Base-by-base conservation (phyloP, 2,888 invertebrate species). In the Drosophila maculinotata region DNA sequence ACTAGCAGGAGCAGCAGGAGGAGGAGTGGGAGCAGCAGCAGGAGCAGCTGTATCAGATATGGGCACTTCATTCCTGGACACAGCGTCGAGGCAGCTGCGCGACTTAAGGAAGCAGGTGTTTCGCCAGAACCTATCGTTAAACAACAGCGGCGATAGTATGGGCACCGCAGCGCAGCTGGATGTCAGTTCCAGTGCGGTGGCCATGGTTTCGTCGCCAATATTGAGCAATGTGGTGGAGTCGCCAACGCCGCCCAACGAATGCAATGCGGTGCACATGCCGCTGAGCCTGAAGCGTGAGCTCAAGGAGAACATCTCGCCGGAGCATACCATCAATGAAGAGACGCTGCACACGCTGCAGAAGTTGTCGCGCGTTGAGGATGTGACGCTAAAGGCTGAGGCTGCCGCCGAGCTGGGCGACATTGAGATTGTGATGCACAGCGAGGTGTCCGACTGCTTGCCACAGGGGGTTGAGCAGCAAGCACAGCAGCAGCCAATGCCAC, bases 301-400 rank as follows among this genome's bases (percentile, higher is more conserved):
- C 10, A 94, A 94, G 89, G 94, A 94, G 78, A 94, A 94, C 76
- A 93, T 94, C 1, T 94, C 94, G 57, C 94, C 94, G 0, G 94
- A 94, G 73, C 94, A 94, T 53, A 94, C 94, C 1, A 91, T 91
- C 25, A 91, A 90, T 30, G 91, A 88, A 69, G 91, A 86, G 33
- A 87, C 87, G 28, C 57, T 90, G 67, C 87, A 87, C 51, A 72
- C 81, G 10, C 56, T 90, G 35, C 90, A 90, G 35, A 90, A 91
- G 60, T 59, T 89, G n/a, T 63, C 76, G n/a, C 66, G 79, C 4
- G 52, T 65, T 5, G 79, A 75, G 73, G 83, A 75, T 56, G 65
- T 72, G 51, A 44, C 60, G 14, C 25, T 81, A 1, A 73, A 67
- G 14, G 74, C 74, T 4, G 76, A 76, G 39, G 71, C 65, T 1